These are phyloP conservation scores for Subacronicta megacephala DNA, from an alignment of 2,888 invertebrate genomes.

Conservation along the genomic window DNA sequence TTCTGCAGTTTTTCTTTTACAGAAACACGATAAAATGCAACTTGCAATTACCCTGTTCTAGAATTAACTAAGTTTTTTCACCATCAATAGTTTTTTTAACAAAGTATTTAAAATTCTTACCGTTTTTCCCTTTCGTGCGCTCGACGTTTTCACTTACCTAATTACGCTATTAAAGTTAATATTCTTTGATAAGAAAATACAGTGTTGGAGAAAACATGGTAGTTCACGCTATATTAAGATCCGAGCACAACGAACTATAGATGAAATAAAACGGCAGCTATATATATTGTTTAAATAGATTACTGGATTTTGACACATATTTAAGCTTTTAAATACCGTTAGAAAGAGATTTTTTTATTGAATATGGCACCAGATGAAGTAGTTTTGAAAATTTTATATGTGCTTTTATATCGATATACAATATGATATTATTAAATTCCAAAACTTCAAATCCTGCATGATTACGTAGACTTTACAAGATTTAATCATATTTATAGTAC, in stretches of 20 bases:
- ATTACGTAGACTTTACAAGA: too few relatives aligned
- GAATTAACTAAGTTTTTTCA: conserved; percentile 61
- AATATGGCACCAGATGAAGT: too few relatives aligned
- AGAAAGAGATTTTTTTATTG: too few relatives aligned
- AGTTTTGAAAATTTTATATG: too few relatives aligned
- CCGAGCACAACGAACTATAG: background rate
- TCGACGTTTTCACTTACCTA: conserved; percentile 53
- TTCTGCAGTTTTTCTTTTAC: conserved; percentile 14
- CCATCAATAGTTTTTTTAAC: conserved; percentile 59
- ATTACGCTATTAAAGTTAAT: conserved; percentile 50
- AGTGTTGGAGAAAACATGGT: conserved; percentile 13
- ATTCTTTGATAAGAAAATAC: conserved; percentile 40
- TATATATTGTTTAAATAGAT: too few relatives aligned
- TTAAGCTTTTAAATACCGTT: too few relatives aligned
- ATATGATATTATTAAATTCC: too few relatives aligned
- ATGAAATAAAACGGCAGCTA: too few relatives aligned
- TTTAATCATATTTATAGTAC: too few relatives aligned
- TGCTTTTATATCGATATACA: too few relatives aligned
- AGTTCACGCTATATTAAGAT: conserved; percentile 28
- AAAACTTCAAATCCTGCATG: too few relatives aligned
- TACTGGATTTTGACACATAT: too few relatives aligned
- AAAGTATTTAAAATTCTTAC: conserved; percentile 51
- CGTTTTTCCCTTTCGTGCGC: conserved; percentile 49
- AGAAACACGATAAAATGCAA: conserved; percentile 43
- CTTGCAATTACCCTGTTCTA: conserved; percentile 26